These are phyloP conservation scores for Trichosurus vulpecula DNA, from an alignment of 2,797 vertebrate species.

Conservation along the genomic window DNA sequence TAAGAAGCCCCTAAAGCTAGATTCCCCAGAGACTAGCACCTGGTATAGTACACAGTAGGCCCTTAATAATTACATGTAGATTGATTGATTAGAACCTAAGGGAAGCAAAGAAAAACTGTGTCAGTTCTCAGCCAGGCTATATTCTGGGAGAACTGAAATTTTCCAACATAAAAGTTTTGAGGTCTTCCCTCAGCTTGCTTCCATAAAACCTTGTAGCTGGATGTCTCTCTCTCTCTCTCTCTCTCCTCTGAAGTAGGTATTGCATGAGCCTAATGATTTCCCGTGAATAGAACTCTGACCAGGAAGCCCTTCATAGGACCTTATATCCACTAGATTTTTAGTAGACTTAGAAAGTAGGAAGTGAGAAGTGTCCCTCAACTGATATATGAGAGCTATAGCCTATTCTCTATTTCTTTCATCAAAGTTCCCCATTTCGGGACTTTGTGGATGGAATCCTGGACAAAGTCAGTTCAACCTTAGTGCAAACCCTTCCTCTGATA, in stretches of 20 bases:
- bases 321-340: not conserved
- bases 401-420: not conserved
- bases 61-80: not conserved
- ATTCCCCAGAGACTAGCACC: not conserved
- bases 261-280: not conserved
- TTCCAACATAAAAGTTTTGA: not conserved
- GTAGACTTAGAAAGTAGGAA: slow-evolving; percentile 14
- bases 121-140: not conserved
- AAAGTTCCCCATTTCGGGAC: not conserved
- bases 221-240: not conserved
- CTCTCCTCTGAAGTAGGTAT: slow-evolving; percentile 19
- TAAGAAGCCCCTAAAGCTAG: not conserved
- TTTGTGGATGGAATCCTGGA: not conserved
- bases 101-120: not conserved
- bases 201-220: not conserved
- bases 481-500: not conserved
- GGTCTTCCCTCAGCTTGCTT: not conserved
- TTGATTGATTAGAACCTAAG: not conserved
- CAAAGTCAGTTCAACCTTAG: not conserved
- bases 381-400: not conserved
- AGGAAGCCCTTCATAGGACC: not conserved
- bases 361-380: not conserved
- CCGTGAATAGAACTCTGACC: not conserved
- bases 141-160: not conserved
- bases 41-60: not conserved